A percentile compares a stretch with the other conserved stretches of the same genome.
Conservation (phyloP, 1,140 invertebrate genomes). For the Drosophila pruinosa region DNA sequence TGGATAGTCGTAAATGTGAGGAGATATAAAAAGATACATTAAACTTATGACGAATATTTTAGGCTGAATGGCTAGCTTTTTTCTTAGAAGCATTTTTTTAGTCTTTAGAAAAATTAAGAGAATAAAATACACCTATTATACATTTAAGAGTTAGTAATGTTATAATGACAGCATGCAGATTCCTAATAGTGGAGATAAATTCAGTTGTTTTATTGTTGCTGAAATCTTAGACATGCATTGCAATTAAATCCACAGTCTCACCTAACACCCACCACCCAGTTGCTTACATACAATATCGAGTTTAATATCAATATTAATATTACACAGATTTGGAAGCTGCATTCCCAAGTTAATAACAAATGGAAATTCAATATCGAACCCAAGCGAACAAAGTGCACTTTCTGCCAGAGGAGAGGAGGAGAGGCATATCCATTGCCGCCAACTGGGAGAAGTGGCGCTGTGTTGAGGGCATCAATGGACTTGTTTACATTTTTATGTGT, state of each 20-base stretch:
- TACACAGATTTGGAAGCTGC: conserved; percentile 30
- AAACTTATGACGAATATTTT: neutral
- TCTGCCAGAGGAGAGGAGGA: neutral
- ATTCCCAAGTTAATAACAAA: conserved; percentile 33
- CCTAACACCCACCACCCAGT: neutral
- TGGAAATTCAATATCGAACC: conserved; percentile 59
- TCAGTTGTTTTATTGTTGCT: neutral
- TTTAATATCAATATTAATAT: conserved; percentile 18
- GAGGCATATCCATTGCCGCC: conserved; percentile 1
- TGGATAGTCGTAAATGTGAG: conserved; percentile 14
- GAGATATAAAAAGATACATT: neutral
- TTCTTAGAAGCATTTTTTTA: too few species aligned
- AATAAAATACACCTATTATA: too few species aligned
- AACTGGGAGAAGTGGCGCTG: neutral
- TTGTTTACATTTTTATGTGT: conserved; percentile 65
- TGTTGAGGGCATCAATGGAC: conserved; percentile 34
- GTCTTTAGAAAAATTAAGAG: too few species aligned
- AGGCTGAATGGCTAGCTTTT: too few species aligned
- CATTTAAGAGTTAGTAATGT: too few species aligned
- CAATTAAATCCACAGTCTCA: neutral
- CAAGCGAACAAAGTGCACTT: conserved; percentile 18
- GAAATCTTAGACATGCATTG: neutral
- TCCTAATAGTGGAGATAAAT: too few species aligned
- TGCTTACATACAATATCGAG: neutral
- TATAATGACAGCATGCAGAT: too few species aligned